Base-by-base conservation (phyloP, 2,113 vertebrate species). In the Oenanthe oenanthe region DNA sequence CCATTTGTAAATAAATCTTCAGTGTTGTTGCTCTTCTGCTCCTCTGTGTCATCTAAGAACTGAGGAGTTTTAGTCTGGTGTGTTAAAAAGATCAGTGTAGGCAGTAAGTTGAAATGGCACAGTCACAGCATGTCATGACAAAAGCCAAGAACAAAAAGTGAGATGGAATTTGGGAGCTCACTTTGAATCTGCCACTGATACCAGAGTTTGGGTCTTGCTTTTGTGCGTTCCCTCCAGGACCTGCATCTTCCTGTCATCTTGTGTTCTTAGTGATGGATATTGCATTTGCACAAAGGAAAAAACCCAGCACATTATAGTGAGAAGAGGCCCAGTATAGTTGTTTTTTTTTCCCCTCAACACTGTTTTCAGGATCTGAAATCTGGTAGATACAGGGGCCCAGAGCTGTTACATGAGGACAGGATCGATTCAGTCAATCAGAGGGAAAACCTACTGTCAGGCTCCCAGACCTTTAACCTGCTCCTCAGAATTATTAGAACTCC, bases 371-470 rank as follows among this genome's bases (percentile, higher is more conserved):
- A 94, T 89, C 79, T 40, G 47, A 85, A 95, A 96, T 96, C 73
- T 32, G 42, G 11, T 61, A 93, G 93, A 96, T 62, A 71, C 73
- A 40, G 78, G 26, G 66, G 76, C 89, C 75, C 57, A 82, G 94
- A 45, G 87, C 93, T 84, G 87, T 77, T 62, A 86, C 53, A 62
- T 78, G 74, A 91, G 78, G 96, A 86, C 68, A 81, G 96, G 97
- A 98, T 98, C 95, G 97, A 98, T 98, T 95, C 94, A 87, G 98
- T 98, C 98, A 97, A 66, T 98, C 97, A 96, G 96, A 87, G 66
- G 48, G 91, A 95, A 97, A 94, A 63, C 94, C 94, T 56, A 90
- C 97, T 97, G 97, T 97, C 98, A 97, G 96, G 76, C 95, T 84
- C 79, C 17, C 48, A 88, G 97, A 97, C 97, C 97, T 98, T 97